phyloP scores from a whole-genome alignment of 1,140 invertebrate genomes.

The Lordiphosa clarofinis region DNA sequence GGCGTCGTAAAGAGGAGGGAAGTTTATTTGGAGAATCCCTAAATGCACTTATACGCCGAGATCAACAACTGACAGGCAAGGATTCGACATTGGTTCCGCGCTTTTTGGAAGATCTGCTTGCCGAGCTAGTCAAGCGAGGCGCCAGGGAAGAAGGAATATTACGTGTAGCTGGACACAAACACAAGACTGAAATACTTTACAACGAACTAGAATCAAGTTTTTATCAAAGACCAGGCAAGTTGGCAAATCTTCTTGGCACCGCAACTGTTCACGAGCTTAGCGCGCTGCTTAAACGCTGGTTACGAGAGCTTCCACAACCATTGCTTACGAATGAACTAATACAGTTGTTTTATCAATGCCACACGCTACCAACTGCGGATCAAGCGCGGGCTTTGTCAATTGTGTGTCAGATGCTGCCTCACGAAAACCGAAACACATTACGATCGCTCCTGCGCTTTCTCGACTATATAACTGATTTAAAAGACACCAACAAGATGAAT shows the following conservation, averaged over 20 bases:
- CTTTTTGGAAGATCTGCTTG: conserved; percentile 79
- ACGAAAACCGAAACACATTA: conserved; percentile 90
- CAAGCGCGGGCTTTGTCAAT: conserved; percentile 87
- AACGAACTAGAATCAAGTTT: conserved; percentile 88
- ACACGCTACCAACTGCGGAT: conserved; percentile 82
- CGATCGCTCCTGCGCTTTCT: conserved; percentile 89
- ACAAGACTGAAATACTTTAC: conserved; percentile 88
- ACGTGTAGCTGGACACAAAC: conserved; percentile 88
- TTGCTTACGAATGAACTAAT: conserved; percentile 91
- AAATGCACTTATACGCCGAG: conserved; percentile 88
- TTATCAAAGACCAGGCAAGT: conserved; percentile 86
- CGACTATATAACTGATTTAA: conserved; percentile 85
- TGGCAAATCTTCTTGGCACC: conserved; percentile 83
- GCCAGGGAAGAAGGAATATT: conserved; percentile 88
- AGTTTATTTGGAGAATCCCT: conserved; percentile 92
- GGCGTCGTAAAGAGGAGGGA: conserved; percentile 88
- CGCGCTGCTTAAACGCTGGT: conserved; percentile 88
- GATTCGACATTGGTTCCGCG: conserved; percentile 84
- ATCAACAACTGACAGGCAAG: conserved; percentile 87
- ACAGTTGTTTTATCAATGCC: conserved; percentile 93
- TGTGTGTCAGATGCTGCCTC: conserved; percentile 89
- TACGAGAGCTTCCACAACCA: conserved; percentile 90
- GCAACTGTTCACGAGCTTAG: conserved; percentile 88
- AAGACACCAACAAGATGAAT: conserved; percentile 92
- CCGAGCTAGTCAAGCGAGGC: conserved; percentile 84